Conservation (phyloP, 2,797 vertebrate genomes). For the Poecilia wingei region DNA sequence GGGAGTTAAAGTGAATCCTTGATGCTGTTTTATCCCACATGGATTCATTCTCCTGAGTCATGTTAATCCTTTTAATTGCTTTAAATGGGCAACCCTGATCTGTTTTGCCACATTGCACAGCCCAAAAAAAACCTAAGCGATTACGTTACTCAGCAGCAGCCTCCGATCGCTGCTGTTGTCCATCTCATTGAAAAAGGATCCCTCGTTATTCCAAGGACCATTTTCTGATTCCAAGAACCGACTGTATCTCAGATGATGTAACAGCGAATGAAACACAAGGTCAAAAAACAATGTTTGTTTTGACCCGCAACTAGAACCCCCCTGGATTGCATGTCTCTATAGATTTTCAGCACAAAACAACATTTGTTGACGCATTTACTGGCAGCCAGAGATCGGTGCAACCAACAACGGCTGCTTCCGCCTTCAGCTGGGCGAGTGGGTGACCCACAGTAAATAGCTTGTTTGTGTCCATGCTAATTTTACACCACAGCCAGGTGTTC, state of each 20-base stretch:
- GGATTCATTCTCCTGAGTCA: conserved; percentile 17
- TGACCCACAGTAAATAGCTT: conserved; percentile 58
- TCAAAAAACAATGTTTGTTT: conserved; percentile 55
- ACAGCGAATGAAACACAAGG: conserved; percentile 32
- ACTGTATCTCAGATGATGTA: conserved; percentile 33
- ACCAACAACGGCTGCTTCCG: conserved; percentile 48
- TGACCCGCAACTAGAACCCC: conserved; percentile 34
- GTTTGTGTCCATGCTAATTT: conserved; percentile 54
- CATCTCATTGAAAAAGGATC: conserved; percentile 5
- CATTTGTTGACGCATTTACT: conserved; percentile 51
- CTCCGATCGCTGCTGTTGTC: conserved; percentile 29
- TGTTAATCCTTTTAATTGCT: conserved; percentile 37
- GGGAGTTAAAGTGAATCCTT: conserved; percentile 12
- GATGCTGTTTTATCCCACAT: conserved; percentile 30
- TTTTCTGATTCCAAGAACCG: conserved; percentile 33
- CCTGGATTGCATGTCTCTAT: conserved; percentile 28
- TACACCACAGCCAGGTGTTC: conserved; percentile 62
- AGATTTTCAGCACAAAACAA: conserved; percentile 37
- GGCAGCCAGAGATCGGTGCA: conserved; percentile 38
- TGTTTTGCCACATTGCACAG: conserved; percentile 24
- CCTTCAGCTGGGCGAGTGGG: conserved; percentile 18
- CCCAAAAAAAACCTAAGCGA: conserved; percentile 19
- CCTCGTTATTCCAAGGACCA: conserved; percentile 5
- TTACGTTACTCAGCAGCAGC: conserved; percentile 21
- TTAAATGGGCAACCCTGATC: conserved; percentile 22